These are phyloP conservation scores for Phacellophora camtschatica DNA, from an alignment of 30 jellyfish, hydroid and myxozoan species.

Conservation along the genomic window DNA sequence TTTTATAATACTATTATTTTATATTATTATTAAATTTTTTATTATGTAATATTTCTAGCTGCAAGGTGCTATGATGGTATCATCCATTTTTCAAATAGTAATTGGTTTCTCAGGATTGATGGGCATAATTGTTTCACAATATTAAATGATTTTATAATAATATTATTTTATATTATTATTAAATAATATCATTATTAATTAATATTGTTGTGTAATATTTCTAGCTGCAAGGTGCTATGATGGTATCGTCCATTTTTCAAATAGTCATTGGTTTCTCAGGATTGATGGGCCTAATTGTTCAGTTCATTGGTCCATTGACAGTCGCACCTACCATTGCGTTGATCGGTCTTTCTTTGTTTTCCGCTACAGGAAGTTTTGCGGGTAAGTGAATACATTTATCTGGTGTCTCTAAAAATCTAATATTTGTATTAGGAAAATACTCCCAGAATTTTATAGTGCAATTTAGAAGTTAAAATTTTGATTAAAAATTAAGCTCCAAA, in stretches of 20 bases:
- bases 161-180: too few species aligned
- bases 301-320: slow-evolving; percentile 91
- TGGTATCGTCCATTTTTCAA: slow-evolving; percentile 92
- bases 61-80: slow-evolving; percentile 96
- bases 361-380: slow-evolving; percentile 87
- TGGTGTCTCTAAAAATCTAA: background rate
- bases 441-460: too few species aligned
- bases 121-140: slow-evolving; percentile 67
- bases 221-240: slow-evolving; percentile 96
- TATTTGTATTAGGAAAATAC: background rate
- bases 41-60: too few species aligned
- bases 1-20: too few species aligned
- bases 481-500: too few species aligned
- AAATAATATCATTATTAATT: too few species aligned
- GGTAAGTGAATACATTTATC: slow-evolving; percentile 23
- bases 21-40: too few species aligned
- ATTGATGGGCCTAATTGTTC: slow-evolving; percentile 59
- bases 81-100: slow-evolving; percentile 86
- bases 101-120: slow-evolving; percentile 89
- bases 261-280: slow-evolving; percentile 91
- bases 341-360: slow-evolving; percentile 82
- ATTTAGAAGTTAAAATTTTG: too few species aligned
- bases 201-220: too few species aligned
- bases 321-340: slow-evolving; percentile 92
- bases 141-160: too few species aligned